These are phyloP conservation scores for Meiosimyza decipiens DNA, from an alignment of 2,888 invertebrate genomes.

Conservation along the genomic window DNA sequence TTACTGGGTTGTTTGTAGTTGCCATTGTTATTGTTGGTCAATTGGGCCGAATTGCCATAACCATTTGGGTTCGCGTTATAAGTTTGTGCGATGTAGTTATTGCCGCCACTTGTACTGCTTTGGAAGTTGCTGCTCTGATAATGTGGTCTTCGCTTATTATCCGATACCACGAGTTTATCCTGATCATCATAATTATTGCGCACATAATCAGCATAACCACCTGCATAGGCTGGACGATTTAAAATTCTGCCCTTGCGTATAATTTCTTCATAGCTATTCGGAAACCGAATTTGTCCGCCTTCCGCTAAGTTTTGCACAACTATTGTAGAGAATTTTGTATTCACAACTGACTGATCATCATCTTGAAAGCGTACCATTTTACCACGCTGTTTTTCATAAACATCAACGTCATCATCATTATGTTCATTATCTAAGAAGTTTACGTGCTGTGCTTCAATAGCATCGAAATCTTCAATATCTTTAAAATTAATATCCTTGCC, in stretches of 20 bases:
- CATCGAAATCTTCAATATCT: constrained; percentile 16
- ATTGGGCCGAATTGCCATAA: not conserved
- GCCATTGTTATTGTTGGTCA: not conserved
- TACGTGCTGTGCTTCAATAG: not conserved
- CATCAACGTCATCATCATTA: constrained; percentile 26
- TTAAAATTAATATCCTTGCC: constrained; percentile 38
- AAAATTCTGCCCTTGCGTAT: constrained; percentile 61
- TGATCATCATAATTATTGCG: constrained; percentile 39
- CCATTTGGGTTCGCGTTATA: constrained; percentile 11
- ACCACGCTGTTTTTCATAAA: constrained; percentile 48
- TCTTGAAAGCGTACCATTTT: constrained; percentile 54
- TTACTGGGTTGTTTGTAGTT: constrained; percentile 18
- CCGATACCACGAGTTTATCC: constrained; percentile 51
- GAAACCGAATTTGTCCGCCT: constrained; percentile 61
- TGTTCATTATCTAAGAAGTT: constrained; percentile 5
- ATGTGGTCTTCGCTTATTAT: constrained; percentile 45
- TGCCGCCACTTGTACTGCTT: constrained; percentile 37
- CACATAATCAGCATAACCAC: constrained; percentile 47
- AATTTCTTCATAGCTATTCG: constrained; percentile 65
- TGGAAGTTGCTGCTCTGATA: constrained; percentile 27
- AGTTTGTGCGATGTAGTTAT: constrained; percentile 36
- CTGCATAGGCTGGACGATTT: constrained; percentile 53
- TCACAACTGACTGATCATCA: not conserved
- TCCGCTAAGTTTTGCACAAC: not conserved
- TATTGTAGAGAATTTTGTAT: not conserved